Base-by-base conservation (phyloP, 2,113 vertebrate genomes). In the Aphelocoma coerulescens region DNA sequence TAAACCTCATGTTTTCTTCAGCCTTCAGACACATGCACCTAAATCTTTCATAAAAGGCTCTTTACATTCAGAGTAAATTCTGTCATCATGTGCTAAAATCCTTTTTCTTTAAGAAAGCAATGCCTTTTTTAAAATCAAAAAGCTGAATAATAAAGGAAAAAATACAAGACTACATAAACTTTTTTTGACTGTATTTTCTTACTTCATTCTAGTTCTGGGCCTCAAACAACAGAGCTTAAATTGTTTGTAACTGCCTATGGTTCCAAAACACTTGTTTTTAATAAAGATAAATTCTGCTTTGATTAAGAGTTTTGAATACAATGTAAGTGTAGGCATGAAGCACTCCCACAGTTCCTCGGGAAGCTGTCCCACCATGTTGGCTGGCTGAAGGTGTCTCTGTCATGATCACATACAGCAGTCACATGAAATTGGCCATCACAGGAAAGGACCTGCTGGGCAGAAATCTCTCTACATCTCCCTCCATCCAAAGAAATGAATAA, bases 251-350 rank as follows among this genome's bases (percentile, higher is more conserved):
- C 91, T 84, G 75, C 82, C 87, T 95, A 55, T 78, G 75, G 95
- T 85, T 87, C 80, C 57, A 44, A 16, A 97, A 88, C 96, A 97
- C 89, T 98, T 98, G 97, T 74, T 98, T 98, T 96, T 91, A 97
- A 98, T 98, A 89, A 96, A 58, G 61, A 92, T 54, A 85, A 95
- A 61, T 92, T 96, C 78, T 93, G 55, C 86, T 94, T 96, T 93
- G 81, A 92, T 97, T 80, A 75, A 19, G 13, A 65, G 54, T 82
- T 92, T 96, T 77, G 62, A 90, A 54, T 43, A 49, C 37, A 85
- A 12, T 37, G 35, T 9, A 26, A 88, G 17, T 23, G 32, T 55
- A 90, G 41, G 51, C 82, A 85, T 30, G 59, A 68, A 88, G 88
- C n/a, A 37, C 30, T 77, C 62, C 67, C 49, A 52, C 24, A 7